Evolutionary conservation across 1,140 invertebrate genomes (phyloP).

Genomic region (Pseudomyrmex dendroicus): DNA sequence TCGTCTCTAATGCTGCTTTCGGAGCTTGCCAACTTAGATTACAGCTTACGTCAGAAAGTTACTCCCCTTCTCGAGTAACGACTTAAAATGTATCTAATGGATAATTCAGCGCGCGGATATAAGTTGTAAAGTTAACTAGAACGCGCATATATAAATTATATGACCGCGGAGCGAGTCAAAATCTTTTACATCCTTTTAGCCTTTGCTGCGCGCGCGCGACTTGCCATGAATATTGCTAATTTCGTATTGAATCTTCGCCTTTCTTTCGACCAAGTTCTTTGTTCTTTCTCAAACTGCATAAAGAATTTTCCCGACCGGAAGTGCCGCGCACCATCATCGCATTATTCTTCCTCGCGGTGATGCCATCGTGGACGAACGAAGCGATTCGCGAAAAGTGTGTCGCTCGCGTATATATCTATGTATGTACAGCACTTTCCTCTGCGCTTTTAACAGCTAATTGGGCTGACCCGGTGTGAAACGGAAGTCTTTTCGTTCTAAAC

Average conservation of each 20-base stretch:
- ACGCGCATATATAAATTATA: conserved; percentile 65
- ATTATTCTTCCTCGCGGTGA: conserved; percentile 34
- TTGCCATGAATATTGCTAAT: conserved; percentile 66
- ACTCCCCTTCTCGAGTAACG: conserved; percentile 40
- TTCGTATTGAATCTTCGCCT: conserved; percentile 38
- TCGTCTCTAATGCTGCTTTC: conserved; percentile 56
- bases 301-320: conserved; percentile 43
- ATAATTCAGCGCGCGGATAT: conserved; percentile 54
- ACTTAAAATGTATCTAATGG: conserved; percentile 71
- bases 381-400: conserved; percentile 23
- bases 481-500: not conserved
- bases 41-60: conserved; percentile 57
- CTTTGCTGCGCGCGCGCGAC: not conserved
- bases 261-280: conserved; percentile 36
- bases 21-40: conserved; percentile 43
- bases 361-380: conserved; percentile 4
- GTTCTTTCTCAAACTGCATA: not conserved
- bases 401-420: not conserved
- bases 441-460: conserved; percentile 48
- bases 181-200: conserved; percentile 36
- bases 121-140: conserved; percentile 68
- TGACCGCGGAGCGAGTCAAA: conserved; percentile 56
- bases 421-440: not conserved
- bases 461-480: conserved; percentile 17
- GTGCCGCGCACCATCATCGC: conserved; percentile 18